Base-by-base conservation (phyloP, 2,888 invertebrate genomes). In the Orthosia gothica region DNA sequence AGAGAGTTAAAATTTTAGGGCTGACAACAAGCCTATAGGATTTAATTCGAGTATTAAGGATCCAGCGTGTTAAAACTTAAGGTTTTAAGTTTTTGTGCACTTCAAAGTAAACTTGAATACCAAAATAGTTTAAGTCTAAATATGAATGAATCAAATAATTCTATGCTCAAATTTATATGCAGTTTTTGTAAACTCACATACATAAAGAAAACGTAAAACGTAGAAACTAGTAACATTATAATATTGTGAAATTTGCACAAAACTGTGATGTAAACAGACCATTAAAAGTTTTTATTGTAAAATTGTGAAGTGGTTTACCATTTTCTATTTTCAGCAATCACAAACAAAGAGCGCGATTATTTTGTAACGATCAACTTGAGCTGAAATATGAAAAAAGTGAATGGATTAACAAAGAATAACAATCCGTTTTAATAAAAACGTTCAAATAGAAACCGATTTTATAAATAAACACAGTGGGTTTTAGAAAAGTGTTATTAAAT, bases 221-320 rank as follows among this genome's bases (percentile, higher is more conserved):
- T 13, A 18, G 23, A 75, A 52, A 45, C 15, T 58, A 40, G 40
- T 9, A 9, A 12, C 55, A 15, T 15, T 23, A 15, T 32, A 15
- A 12, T 40, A n/a, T 13, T 59, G 23, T 47, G 0, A 45, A 9
- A 50, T 62, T 50, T 71, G 13, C 49, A 40, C 54, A 32, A 65
- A 77, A 66, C 66, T 75, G 52, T 54, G 52, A 58, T 73, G 73
- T 52, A 62, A 64, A 62, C 18, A 62, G 50, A 66, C 47, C 66
- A 55, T 74, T 79, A 79, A 76, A 76, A 72, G 64, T 74, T 66
- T 62, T 23, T n/a, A 23, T 64, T 64, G 74, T 66, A 62, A 78
- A 54, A 78, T 61, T 54, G 55, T 78, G 13, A 66, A 23, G 40
- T 45, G 49, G 7, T 64, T 76, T 32, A 45, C 20, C 16, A 11